phyloP scores from a whole-genome alignment of 2,113 vertebrate genomes.

The Bos indicus region DNA sequence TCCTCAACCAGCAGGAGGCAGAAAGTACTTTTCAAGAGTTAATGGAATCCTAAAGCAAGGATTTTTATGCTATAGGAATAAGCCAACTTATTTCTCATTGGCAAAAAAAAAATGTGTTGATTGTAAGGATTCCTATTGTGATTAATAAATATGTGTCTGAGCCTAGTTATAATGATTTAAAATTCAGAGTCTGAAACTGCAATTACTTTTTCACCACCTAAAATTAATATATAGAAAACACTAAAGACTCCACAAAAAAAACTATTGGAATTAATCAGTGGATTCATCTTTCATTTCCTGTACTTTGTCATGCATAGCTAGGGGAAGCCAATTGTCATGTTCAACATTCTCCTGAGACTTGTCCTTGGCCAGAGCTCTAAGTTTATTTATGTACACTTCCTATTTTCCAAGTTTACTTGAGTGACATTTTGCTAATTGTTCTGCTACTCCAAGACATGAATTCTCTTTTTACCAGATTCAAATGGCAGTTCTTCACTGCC shows the following conservation, averaged over 20 bases:
- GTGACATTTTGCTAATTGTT: not conserved
- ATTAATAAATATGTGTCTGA: not conserved
- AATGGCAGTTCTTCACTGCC: not conserved
- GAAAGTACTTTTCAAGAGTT: not conserved
- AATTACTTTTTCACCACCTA: not conserved
- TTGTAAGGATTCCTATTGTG: not conserved
- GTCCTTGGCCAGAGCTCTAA: not conserved
- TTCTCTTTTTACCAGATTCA: not conserved
- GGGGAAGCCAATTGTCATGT: not conserved
- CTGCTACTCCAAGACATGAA: not conserved
- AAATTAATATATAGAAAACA: not conserved
- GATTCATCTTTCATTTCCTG: not conserved
- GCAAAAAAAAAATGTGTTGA: not conserved
- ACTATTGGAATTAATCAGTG: not conserved
- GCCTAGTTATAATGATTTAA: not conserved
- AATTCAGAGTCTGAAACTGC: not conserved
- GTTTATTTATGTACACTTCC: not conserved
- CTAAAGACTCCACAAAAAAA: not conserved
- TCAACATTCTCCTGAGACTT: not conserved
- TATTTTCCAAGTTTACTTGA: not conserved
- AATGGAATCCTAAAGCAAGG: not conserved
- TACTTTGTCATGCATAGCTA: not conserved
- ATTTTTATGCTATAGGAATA: not conserved
- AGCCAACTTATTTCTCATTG: not conserved
- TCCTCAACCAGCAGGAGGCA: not conserved